A percentile compares a stretch with the other conserved stretches of the same genome.
phyloP scores from a whole-genome alignment of 2,797 vertebrate genomes.

The Spinus pinus region DNA sequence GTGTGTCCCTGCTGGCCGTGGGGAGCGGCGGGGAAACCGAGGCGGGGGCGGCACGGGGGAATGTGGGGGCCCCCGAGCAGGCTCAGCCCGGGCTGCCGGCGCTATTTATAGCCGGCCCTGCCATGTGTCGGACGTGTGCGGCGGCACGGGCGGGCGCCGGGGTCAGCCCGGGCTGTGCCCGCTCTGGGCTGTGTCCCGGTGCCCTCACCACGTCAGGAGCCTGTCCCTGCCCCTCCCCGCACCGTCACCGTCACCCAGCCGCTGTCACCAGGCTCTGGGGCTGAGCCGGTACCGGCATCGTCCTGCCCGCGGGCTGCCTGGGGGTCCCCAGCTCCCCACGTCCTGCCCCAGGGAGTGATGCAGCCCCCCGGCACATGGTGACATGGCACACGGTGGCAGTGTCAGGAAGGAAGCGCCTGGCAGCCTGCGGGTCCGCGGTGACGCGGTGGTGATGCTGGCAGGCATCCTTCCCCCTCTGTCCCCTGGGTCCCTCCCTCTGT shows the following conservation, averaged over 20 bases:
- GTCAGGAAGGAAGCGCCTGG: conserved; percentile 13
- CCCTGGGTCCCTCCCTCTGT: rapidly evolving
- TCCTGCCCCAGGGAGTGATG: not conserved
- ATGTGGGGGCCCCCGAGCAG: not conserved
- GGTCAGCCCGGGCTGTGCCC: conserved; percentile 48
- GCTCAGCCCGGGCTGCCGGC: conserved; percentile 15
- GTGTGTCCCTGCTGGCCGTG: rapidly evolving
- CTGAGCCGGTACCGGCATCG: rapidly evolving
- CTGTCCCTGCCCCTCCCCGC: not conserved
- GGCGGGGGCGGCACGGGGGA: not conserved
- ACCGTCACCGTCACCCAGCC: not conserved
- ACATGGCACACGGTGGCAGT: not conserved
- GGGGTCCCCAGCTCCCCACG: rapidly evolving
- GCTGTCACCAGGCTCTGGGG: rapidly evolving
- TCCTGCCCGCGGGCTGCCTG: rapidly evolving
- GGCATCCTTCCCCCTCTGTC: not conserved
- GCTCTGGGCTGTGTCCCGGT: not conserved
- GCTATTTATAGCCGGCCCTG: conserved; percentile 78
- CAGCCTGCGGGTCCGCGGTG: not conserved
- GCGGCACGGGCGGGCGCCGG: conserved; percentile 73
- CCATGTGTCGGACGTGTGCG: conserved; percentile 76
- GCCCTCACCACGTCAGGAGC: rapidly evolving
- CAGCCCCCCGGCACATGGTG: not conserved
- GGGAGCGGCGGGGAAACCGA: not conserved
- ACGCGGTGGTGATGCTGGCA: not conserved